Evolutionary conservation across 1,140 invertebrate species (phyloP).

Genomic region (Brachionus paranguensis): DNA sequence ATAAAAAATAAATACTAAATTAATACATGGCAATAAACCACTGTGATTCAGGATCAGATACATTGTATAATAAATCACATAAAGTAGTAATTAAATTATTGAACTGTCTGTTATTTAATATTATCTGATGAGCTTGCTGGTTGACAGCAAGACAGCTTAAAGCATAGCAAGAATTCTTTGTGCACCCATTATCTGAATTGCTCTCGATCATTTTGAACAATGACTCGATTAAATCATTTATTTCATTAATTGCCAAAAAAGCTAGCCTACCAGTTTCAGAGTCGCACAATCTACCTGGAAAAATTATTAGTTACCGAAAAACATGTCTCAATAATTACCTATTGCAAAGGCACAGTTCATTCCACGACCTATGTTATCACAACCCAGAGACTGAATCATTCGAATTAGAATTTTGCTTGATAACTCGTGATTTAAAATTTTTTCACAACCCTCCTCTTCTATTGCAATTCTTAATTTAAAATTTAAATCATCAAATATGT

Average conservation of each 20-base stretch:
- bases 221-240: neutral
- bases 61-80: conserved; percentile 23
- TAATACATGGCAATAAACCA: conserved; percentile 55
- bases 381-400: conserved; percentile 49
- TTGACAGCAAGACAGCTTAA: conserved; percentile 54
- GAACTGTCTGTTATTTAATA: neutral
- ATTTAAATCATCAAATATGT: too few species aligned
- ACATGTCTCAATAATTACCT: conserved; percentile 41
- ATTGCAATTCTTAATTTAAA: conserved; percentile 48
- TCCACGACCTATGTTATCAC: conserved; percentile 53
- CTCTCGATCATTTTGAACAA: conserved; percentile 51
- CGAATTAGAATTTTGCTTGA: conserved; percentile 47
- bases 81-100: neutral
- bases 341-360: conserved; percentile 57
- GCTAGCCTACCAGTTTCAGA: neutral
- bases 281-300: neutral
- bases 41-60: conserved; percentile 51
- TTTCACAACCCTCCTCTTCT: conserved; percentile 50
- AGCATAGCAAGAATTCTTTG: conserved; percentile 55
- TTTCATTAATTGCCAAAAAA: neutral
- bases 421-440: conserved; percentile 46
- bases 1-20: neutral
- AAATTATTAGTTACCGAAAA: neutral
- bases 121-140: conserved; percentile 46
- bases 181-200: conserved; percentile 48